Percentiles rank a stretch among this genome's conserved stretches.
Evolutionary conservation across 2,888 invertebrate species (phyloP).

Genomic region (Atrina japonica): DNA sequence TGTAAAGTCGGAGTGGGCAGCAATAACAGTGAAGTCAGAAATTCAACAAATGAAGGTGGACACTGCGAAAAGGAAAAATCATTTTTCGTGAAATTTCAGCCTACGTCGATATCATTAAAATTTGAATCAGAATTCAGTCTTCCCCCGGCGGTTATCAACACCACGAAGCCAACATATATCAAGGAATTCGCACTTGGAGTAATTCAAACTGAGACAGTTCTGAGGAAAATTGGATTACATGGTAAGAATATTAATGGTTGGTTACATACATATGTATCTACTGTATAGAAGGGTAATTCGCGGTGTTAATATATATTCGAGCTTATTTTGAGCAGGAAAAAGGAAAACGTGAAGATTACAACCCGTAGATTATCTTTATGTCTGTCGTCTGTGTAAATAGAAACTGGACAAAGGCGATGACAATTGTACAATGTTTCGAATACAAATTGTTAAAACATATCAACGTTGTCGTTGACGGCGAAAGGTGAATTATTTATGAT

Average conservation of each 20-base stretch:
- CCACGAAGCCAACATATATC: slow-evolving; percentile 1
- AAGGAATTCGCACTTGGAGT: background rate
- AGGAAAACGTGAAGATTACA: too few species aligned
- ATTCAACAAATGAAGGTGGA: slow-evolving; percentile 3
- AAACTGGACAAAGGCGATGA: too few species aligned
- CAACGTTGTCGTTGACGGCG: too few species aligned
- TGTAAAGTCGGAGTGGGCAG: slow-evolving; percentile 6
- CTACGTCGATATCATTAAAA: slow-evolving; percentile 3
- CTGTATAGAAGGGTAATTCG: too few species aligned
- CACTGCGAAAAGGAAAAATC: slow-evolving; percentile 9
- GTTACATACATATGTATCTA: too few species aligned
- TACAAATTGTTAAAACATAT: too few species aligned
- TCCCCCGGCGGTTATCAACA: background rate
- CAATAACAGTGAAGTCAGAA: background rate
- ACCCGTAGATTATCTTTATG: too few species aligned
- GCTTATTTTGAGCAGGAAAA: too few species aligned
- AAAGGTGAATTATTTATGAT: too few species aligned
- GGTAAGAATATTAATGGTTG: background rate
- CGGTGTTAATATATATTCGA: too few species aligned
- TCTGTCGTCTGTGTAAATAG: too few species aligned
- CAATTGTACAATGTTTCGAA: too few species aligned
- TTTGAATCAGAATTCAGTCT: background rate
- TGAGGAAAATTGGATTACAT: background rate
- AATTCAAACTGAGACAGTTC: background rate
- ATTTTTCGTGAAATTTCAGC: slow-evolving; percentile 11